phyloP scores from a whole-genome alignment of 2,113 vertebrate genomes.

The Eidolon helvum region DNA sequence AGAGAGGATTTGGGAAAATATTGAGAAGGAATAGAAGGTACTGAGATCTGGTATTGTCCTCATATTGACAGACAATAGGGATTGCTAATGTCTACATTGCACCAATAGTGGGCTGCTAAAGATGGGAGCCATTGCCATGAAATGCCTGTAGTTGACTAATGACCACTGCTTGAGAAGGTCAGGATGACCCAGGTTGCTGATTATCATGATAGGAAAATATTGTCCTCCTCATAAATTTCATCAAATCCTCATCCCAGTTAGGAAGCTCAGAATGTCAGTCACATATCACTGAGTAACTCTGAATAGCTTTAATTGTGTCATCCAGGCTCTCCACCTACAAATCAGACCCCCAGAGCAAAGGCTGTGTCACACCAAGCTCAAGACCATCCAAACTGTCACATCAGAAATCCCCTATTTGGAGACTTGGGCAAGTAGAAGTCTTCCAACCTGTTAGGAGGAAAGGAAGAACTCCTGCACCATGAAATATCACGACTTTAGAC shows the following conservation, averaged over 20 bases:
- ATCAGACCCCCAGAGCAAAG: neutral
- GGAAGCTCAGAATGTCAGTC: constrained; percentile 22
- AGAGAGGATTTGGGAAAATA: neutral
- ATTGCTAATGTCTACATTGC: neutral
- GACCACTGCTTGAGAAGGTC: neutral
- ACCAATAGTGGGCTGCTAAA: neutral
- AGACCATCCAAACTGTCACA: neutral
- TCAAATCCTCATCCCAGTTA: neutral
- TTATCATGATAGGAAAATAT: neutral
- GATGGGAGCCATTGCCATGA: neutral
- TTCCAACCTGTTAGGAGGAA: constrained; percentile 14
- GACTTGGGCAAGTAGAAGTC: neutral
- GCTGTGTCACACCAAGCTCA: neutral
- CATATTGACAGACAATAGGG: neutral
- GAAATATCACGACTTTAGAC: constrained; percentile 34
- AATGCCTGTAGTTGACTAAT: neutral
- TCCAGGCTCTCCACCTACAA: neutral
- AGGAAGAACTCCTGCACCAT: constrained; percentile 18
- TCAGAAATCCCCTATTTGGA: neutral
- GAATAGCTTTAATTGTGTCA: constrained; percentile 33
- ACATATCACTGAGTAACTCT: constrained; percentile 21
- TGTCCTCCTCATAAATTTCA: neutral
- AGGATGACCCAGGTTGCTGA: neutral
- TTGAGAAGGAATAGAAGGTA: neutral
- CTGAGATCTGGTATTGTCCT: neutral